phyloP scores from a whole-genome alignment of 1,140 invertebrate species.

The Danaus melanippus region DNA sequence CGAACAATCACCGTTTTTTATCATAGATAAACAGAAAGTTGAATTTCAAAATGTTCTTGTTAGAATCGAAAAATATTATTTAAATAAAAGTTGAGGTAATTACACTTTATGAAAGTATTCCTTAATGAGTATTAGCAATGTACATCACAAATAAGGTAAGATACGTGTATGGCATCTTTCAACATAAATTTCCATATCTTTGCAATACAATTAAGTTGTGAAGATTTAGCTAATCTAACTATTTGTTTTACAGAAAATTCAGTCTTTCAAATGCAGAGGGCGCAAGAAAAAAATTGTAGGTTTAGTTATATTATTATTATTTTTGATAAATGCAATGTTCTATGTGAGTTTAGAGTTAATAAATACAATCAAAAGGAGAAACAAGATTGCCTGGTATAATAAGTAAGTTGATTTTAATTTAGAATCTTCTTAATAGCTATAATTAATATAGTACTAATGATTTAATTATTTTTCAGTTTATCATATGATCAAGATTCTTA shows the following conservation, averaged over 20 bases:
- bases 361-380: conserved; percentile 42
- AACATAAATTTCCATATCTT: too few species aligned
- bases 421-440: background rate
- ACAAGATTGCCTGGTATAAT: conserved; percentile 45
- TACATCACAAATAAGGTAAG: too few species aligned
- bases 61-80: too few species aligned
- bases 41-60: too few species aligned
- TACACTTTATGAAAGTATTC: too few species aligned
- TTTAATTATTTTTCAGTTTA: conserved; percentile 31
- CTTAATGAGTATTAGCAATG: too few species aligned
- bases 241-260: conserved; percentile 38
- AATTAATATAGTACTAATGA: conserved; percentile 13
- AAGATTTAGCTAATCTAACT: too few species aligned
- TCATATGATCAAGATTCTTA: conserved; percentile 69
- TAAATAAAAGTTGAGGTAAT: too few species aligned
- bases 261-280: conserved; percentile 47
- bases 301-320: conserved; percentile 41
- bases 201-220: too few species aligned
- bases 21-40: too few species aligned
- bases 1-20: too few species aligned
- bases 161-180: too few species aligned
- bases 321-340: conserved; percentile 55
- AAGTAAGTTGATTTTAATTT: conserved; percentile 30
- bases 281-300: conserved; percentile 51
- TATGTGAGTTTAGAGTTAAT: conserved; percentile 57